Percentiles rank a stretch among this genome's conserved stretches.
These are phyloP conservation scores for Darevskia nairensis DNA, from an alignment of 2,797 vertebrate genomes.

Conservation along the genomic window DNA sequence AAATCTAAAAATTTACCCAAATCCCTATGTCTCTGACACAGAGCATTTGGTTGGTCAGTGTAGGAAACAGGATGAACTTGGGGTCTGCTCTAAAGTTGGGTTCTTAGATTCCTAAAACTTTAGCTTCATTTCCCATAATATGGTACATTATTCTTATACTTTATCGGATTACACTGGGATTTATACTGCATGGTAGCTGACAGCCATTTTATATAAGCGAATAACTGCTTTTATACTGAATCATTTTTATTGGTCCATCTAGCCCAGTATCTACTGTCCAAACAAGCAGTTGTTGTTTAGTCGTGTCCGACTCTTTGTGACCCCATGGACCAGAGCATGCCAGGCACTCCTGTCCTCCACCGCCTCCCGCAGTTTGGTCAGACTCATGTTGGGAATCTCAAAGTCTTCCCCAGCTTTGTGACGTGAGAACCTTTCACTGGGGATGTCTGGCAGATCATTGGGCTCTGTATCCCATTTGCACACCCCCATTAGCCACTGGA, in stretches of 20 bases:
- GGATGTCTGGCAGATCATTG: background rate
- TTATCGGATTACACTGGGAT: background rate
- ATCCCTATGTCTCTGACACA: no score
- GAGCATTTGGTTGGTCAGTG: no score
- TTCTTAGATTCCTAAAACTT: background rate
- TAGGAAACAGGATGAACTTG: background rate
- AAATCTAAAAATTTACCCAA: conserved; percentile 30
- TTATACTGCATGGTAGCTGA: background rate
- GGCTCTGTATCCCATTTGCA: background rate
- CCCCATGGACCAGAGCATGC: no score
- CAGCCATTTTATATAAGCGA: background rate
- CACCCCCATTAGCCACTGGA: background rate
- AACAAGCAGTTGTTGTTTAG: no score
- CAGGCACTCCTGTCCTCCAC: no score
- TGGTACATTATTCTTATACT: background rate
- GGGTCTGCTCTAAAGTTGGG: background rate
- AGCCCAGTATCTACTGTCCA: background rate
- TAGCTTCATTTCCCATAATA: background rate
- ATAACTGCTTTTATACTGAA: background rate
- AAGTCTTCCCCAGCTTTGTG: background rate
- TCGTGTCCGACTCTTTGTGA: no score
- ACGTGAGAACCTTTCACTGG: background rate
- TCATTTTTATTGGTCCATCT: background rate
- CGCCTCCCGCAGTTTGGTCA: no score
- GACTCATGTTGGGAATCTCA: no score